phyloP scores from a whole-genome alignment of 2,797 vertebrate species.

The Lacerta bilineata region DNA sequence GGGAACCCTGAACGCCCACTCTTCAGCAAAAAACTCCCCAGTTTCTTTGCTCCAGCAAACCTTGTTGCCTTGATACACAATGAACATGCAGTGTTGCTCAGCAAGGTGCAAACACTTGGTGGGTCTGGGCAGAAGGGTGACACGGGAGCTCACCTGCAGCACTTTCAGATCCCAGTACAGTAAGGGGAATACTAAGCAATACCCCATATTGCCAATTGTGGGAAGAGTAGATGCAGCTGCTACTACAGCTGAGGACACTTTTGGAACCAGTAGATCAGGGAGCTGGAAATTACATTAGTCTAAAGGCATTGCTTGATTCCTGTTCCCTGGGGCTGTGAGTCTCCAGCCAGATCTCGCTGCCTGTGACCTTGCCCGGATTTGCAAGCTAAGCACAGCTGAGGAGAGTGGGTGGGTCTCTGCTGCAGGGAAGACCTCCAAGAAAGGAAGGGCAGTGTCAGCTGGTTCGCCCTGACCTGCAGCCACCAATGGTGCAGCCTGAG shows the following conservation, averaged over 20 bases:
- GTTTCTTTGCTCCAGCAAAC: background rate
- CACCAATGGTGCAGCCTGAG: constrained; percentile 19
- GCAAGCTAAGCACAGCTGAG: constrained; percentile 48
- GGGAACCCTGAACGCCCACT: background rate
- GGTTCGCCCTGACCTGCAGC: constrained; percentile 18
- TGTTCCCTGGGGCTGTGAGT: constrained; percentile 52
- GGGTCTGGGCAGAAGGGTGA: background rate
- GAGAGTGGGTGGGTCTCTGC: constrained; percentile 5
- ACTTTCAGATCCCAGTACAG: background rate
- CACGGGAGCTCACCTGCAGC: background rate
- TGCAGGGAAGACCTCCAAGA: constrained; percentile 28
- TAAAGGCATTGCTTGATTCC: constrained; percentile 31
- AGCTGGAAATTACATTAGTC: constrained; percentile 15
- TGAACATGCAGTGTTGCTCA: background rate
- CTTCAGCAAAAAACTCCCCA: background rate
- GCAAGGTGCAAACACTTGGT: background rate
- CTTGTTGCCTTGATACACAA: background rate
- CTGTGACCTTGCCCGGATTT: constrained; percentile 63
- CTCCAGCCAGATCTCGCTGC: constrained; percentile 38
- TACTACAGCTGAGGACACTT: constrained; percentile 36
- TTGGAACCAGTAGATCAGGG: constrained; percentile 19
- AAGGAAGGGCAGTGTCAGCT: background rate
- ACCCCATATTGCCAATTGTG: background rate
- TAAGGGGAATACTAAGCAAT: background rate
- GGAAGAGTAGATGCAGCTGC: background rate